Conservation (phyloP, 53 echinoderm and acorn worm species). For the Arbacia lixula region DNA sequence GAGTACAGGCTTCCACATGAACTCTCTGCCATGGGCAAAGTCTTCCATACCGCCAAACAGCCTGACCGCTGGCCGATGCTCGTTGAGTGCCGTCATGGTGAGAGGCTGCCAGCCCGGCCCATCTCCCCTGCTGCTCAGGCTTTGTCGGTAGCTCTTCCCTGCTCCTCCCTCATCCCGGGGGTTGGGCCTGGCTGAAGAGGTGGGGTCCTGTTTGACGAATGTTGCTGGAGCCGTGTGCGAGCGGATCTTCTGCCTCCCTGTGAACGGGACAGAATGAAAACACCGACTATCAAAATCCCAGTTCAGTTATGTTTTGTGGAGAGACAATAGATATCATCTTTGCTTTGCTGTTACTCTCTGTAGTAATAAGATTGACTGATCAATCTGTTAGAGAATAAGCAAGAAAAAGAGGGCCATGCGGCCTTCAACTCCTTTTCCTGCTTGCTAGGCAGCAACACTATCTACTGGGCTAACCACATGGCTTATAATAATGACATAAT, state of each 20-base stretch:
- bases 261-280: neutral
- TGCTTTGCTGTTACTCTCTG: too few relatives aligned
- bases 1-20: conserved; percentile 92
- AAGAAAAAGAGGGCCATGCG: too few relatives aligned
- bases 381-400: too few relatives aligned
- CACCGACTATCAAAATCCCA: too few relatives aligned
- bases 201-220: neutral
- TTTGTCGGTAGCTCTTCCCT: neutral
- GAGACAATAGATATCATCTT: too few relatives aligned
- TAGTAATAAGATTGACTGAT: too few relatives aligned
- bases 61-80: conserved; percentile 79
- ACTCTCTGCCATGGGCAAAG: conserved; percentile 79
- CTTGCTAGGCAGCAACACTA: too few relatives aligned
- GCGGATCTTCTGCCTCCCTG: conserved; percentile 38
- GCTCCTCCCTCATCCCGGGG: conserved; percentile 29
- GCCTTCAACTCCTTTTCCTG: too few relatives aligned
- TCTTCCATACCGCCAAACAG: conserved; percentile 65
- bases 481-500: too few relatives aligned
- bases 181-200: neutral
- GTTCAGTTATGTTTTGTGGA: too few relatives aligned
- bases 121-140: neutral
- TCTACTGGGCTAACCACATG: too few relatives aligned
- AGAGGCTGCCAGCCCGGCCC: conserved; percentile 76
- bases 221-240: conserved; percentile 67
- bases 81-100: conserved; percentile 83